These are phyloP conservation scores for Heteromormyrus szaboi DNA, from an alignment of 2,797 vertebrate species.

Conservation along the genomic window DNA sequence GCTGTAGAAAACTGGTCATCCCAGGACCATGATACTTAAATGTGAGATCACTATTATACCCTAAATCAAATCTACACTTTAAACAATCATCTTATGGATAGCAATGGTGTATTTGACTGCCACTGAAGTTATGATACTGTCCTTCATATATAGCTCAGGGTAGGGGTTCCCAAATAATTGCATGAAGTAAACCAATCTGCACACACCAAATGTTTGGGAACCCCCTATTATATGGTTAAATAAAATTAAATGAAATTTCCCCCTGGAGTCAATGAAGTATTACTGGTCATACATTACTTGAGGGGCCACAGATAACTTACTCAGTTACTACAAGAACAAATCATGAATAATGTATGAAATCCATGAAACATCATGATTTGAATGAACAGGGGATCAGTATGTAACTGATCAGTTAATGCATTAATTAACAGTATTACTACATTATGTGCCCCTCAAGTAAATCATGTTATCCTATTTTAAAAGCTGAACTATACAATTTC, in stretches of 20 bases:
- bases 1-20: not conserved
- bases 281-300: not conserved
- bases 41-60: not conserved
- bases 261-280: not conserved
- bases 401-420: not conserved
- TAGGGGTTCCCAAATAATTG: not conserved
- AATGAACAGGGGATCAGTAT: not conserved
- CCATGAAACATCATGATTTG: not conserved
- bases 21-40: not conserved
- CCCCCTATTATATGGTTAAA: not conserved
- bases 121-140: not conserved
- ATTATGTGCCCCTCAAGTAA: not conserved
- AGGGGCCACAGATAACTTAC: not conserved
- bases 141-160: not conserved
- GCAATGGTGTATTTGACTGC: not conserved
- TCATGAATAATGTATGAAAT: not conserved
- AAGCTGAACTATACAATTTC: not conserved
- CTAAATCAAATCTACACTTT: not conserved
- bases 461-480: not conserved
- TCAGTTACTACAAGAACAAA: not conserved
- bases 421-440: not conserved
- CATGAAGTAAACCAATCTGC: not conserved
- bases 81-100: not conserved
- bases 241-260: not conserved
- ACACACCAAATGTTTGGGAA: not conserved